Evolutionary conservation across 2,797 vertebrate genomes (phyloP), one percentile per base, ranked within the genome.

Genomic region (Crax fasciolata): DNA sequence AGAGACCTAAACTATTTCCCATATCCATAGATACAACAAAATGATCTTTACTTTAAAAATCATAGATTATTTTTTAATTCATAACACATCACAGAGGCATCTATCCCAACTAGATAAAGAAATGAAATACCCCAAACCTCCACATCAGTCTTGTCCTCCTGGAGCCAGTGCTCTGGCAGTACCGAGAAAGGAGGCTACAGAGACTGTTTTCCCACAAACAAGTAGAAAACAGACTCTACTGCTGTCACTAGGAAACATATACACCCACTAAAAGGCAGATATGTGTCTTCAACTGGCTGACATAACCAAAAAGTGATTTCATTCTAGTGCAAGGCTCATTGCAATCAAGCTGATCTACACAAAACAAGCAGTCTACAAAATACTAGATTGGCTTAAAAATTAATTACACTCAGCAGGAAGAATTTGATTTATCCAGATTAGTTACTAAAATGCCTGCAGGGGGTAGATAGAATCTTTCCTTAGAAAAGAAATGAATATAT

Each of bases 351-450:
- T 91, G 74, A 88, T 93, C 85, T 83, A 54, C 12, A 94, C 54
- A 78, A 84, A 96, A 85, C 62, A 71, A 93, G 65, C 35, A 82
- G 35, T 52, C 55, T 86, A 86, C 19, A 77, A 95, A 93, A 89
- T 67, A 92, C 55, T 48, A 88, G 73, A 93, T 79, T 78, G 94
- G 87, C 86, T 91, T 83, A 61, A 95, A 78, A 95, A 96, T 91
- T 97, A 97, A 98, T 97, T 96, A 95, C 89, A 95, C 86, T 75
- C 85, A 95, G 84, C 62, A 87, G 74, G 93, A 95, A 94, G 84
- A 88, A 89, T 78, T 77, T 91, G 44, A 94, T 92, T 93, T 82
- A 54, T 76, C 43, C 81, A 96, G 91, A 93, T 88, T 91, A 90
- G 74, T 84, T 95, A 81, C 91, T 93, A 85, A 96, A 77, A 84